Conservation (phyloP, 2,113 vertebrate genomes). For the Orthochromis malagaraziensis region DNA sequence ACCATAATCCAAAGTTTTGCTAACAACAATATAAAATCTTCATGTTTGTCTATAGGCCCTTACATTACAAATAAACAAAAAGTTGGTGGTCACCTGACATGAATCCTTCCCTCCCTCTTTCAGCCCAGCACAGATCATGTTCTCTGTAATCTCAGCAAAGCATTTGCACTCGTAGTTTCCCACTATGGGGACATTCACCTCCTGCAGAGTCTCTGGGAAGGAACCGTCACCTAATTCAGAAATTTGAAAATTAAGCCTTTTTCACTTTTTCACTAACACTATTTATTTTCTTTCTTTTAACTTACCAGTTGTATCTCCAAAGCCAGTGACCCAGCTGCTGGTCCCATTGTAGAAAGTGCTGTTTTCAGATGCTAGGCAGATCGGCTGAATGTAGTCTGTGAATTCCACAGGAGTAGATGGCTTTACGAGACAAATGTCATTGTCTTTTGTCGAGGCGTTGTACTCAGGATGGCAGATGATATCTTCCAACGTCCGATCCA, state of each 20-base stretch:
- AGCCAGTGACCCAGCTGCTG: not conserved
- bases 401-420: not conserved
- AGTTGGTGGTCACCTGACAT: not conserved
- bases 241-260: not conserved
- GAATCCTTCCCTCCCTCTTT: not conserved
- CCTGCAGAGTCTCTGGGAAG: not conserved
- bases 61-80: not conserved
- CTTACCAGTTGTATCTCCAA: not conserved
- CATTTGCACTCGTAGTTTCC: not conserved
- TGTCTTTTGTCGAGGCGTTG: not conserved
- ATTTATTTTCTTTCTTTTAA: not conserved
- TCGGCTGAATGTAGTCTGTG: not conserved
- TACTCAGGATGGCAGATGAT: not conserved
- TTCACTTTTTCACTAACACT: not conserved
- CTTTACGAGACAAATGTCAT: not conserved
- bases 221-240: fast-evolving
- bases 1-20: not conserved
- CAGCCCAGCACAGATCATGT: not conserved
- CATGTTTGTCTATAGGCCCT: not conserved
- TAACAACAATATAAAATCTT: not conserved
- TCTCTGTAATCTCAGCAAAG: not conserved
- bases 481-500: not conserved
- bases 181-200: not conserved
- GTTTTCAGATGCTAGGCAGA: not conserved
- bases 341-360: not conserved